Percentiles rank a stretch among this genome's conserved stretches.
Evolutionary conservation across 2,113 vertebrate genomes (phyloP).

Genomic region (Odobenus rosmarus): DNA sequence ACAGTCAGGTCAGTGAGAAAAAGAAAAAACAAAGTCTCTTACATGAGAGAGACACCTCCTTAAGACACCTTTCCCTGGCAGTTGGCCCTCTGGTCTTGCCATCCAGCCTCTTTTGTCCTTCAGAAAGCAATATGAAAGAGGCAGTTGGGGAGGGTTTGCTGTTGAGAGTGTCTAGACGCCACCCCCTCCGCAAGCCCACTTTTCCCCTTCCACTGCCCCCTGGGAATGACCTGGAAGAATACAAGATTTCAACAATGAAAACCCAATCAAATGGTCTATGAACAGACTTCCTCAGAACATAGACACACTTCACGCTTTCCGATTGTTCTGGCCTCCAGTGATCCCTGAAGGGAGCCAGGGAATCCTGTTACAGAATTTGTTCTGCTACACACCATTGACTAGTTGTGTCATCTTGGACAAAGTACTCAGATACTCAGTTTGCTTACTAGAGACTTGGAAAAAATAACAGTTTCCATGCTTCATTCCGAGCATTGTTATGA

Average conservation of each 20-base stretch:
- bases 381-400: background rate
- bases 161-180: background rate
- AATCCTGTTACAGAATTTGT: background rate
- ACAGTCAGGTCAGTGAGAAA: background rate
- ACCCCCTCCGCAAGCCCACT: background rate
- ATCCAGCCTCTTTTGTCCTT: slow-evolving; percentile 68
- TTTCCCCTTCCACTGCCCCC: background rate
- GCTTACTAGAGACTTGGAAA: background rate
- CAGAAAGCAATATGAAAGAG: slow-evolving; percentile 59
- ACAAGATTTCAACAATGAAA: background rate
- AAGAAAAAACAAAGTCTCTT: slow-evolving; percentile 65
- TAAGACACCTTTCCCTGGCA: slow-evolving; percentile 59
- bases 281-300: background rate
- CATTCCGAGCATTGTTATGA: background rate
- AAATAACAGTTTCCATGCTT: background rate
- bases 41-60: slow-evolving; percentile 61
- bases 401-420: background rate
- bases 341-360: background rate
- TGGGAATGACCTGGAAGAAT: background rate
- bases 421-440: background rate
- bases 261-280: background rate
- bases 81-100: slow-evolving; percentile 36
- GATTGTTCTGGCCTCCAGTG: background rate
- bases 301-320: background rate
- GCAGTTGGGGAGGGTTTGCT: background rate